Percentiles rank a stretch among this genome's conserved stretches.
phyloP scores from a whole-genome alignment of 2,797 vertebrate species.

The Calcarius lapponicus region DNA sequence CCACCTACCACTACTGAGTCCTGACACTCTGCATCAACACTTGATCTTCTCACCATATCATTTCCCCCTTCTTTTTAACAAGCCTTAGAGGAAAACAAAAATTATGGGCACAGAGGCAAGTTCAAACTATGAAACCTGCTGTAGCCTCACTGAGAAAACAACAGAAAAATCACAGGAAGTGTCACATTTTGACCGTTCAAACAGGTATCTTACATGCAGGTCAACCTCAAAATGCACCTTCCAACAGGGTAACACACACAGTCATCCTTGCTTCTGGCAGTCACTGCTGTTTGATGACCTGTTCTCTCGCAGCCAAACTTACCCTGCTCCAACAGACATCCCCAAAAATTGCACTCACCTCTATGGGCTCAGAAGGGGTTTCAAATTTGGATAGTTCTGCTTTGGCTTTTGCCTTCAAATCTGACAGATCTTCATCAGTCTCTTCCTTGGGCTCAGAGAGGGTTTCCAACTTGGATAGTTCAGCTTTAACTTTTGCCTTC shows the following conservation, averaged over 20 bases:
- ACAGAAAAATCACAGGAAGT: neutral
- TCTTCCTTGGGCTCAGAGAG: conserved; percentile 73
- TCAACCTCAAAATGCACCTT: neutral
- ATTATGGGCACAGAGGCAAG: neutral
- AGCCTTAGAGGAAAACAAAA: neutral
- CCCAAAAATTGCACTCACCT: conserved; percentile 78
- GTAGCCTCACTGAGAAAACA: neutral
- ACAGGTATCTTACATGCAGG: neutral
- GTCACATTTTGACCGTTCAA: neutral
- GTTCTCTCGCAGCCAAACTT: neutral
- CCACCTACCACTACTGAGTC: neutral
- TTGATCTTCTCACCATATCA: neutral
- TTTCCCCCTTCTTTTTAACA: neutral
- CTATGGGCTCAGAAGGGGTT: conserved; percentile 57
- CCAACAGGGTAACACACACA: neutral
- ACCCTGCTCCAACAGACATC: neutral
- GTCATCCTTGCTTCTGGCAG: neutral
- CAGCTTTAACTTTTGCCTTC: conserved; percentile 79
- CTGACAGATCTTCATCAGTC: conserved; percentile 76
- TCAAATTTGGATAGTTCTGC: conserved; percentile 80
- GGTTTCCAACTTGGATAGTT: conserved; percentile 79
- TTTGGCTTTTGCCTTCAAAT: conserved; percentile 80
- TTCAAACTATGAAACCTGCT: neutral
- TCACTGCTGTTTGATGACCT: neutral
- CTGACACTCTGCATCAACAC: neutral